phyloP scores from a whole-genome alignment of 2,797 vertebrate genomes.

The Melanogrammus aeglefinus region DNA sequence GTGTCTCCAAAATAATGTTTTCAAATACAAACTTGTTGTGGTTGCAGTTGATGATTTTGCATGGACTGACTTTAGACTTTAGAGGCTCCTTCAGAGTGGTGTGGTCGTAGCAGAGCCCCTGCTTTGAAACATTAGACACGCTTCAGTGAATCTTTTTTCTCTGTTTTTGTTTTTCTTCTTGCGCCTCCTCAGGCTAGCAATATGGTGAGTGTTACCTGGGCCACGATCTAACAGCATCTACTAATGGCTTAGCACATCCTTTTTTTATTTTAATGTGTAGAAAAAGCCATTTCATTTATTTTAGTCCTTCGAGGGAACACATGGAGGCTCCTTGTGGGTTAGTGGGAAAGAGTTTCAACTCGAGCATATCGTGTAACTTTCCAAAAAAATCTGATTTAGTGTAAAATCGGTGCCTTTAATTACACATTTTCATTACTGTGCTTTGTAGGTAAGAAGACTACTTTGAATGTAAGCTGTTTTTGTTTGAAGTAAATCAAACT shows the following conservation, averaged over 20 bases:
- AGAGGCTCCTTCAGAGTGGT: neutral
- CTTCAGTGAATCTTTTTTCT: slow-evolving; percentile 53
- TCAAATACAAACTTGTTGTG: neutral
- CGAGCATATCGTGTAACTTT: neutral
- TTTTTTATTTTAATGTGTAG: slow-evolving; percentile 27
- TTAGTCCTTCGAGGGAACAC: neutral
- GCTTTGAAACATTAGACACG: neutral
- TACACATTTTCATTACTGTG: neutral
- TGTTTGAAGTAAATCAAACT: too few relatives aligned
- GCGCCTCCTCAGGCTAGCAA: slow-evolving; percentile 98
- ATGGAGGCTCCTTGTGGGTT: neutral
- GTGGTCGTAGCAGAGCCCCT: neutral
- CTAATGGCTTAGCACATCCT: slow-evolving; percentile 24
- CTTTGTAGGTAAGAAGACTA: too few relatives aligned
- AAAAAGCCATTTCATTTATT: slow-evolving; percentile 8
- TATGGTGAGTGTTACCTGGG: slow-evolving; percentile 90
- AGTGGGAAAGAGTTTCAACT: neutral
- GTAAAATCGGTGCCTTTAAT: neutral
- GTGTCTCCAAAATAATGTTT: neutral
- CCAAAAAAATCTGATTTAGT: neutral
- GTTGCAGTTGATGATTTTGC: neutral
- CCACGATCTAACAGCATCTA: slow-evolving; percentile 17
- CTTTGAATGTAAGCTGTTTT: too few relatives aligned
- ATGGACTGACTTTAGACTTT: neutral
- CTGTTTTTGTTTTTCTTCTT: slow-evolving; percentile 70